Conservation (phyloP, 1,140 invertebrate genomes). For the Camponotus vicinus region DNA sequence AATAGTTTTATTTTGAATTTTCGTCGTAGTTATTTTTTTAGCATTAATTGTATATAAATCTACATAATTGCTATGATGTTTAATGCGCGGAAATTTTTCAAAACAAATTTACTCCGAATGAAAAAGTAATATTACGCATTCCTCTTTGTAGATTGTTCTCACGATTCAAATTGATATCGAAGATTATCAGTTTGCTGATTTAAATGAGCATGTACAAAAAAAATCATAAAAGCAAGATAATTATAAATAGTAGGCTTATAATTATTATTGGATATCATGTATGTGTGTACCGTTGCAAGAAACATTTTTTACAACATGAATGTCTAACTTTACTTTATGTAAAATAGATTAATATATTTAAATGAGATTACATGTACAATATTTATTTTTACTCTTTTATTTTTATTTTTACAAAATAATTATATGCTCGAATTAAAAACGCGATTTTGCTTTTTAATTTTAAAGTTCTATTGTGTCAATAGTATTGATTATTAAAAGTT, state of each 20-base stretch:
- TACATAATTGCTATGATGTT: neutral
- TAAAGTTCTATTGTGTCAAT: no score
- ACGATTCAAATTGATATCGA: neutral
- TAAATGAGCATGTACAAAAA: neutral
- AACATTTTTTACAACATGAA: neutral
- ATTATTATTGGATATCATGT: neutral
- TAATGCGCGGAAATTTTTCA: neutral
- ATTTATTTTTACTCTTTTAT: no score
- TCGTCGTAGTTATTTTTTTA: neutral
- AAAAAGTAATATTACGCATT: neutral
- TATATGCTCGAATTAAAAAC: no score
- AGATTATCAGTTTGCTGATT: neutral
- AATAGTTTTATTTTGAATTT: neutral
- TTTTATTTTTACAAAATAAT: no score
- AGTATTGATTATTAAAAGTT: neutral
- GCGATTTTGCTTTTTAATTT: no score
- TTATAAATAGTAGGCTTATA: neutral
- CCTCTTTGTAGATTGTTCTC: neutral
- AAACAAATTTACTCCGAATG: constrained; percentile 4
- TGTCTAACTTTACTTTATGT: neutral
- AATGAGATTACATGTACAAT: no score
- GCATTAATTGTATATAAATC: neutral
- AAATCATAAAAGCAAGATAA: constrained; percentile 6
- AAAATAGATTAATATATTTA: neutral
- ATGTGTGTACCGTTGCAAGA: neutral